Base-by-base conservation (phyloP, 2,888 invertebrate species). In the Zygogramma bicolorata region DNA sequence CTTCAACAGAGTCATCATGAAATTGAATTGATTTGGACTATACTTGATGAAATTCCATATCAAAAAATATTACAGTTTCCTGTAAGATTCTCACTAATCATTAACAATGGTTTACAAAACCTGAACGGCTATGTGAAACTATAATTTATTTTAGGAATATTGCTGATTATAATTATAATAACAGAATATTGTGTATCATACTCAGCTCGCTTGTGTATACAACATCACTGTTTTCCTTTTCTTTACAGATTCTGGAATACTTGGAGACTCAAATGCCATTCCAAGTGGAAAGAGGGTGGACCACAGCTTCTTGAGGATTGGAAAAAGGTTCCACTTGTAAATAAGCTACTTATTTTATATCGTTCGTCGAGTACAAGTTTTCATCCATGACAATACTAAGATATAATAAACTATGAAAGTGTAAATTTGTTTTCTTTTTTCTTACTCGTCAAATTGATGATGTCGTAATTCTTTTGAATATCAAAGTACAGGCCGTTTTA, bases 221-320 rank as follows among this genome's bases (percentile, higher is more conserved):
- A n/a, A n/a, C n/a, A n/a, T n/a, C n/a, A n/a, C n/a, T n/a, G n/a
- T n/a, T n/a, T n/a, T n/a, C 5, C n/a, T 18, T 25, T 27, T 42
- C 15, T 7, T 42, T 42, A 15, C 27, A 53, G 53, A 53, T 53
- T 53, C 53, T 25, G 53, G 53, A n/a, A 15, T 27, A 27, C n/a
- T 53, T n/a, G 53, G 27, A 53, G 53, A 53, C 4, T 27, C 53
- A 10, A 53, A 53, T 53, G n/a, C 53, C 1, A 22, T 53, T 4
- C 25, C 53, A 22, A 53, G n/a, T n/a, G 65, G 46, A 8, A 70
- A 72, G 46, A 68, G 72, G 29, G 34, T 70, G 20, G 63, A 70
- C 29, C 68, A 70, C 40, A 53, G 58, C 20, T 68, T 71, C 22
- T 42, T 71, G 31, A 68, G 71, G 46, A 67, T 71, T 57, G 71